A percentile compares a stretch with the other conserved stretches of the same genome.
phyloP scores from a whole-genome alignment of 2,113 vertebrate genomes.

The Tonatia bakeri region DNA sequence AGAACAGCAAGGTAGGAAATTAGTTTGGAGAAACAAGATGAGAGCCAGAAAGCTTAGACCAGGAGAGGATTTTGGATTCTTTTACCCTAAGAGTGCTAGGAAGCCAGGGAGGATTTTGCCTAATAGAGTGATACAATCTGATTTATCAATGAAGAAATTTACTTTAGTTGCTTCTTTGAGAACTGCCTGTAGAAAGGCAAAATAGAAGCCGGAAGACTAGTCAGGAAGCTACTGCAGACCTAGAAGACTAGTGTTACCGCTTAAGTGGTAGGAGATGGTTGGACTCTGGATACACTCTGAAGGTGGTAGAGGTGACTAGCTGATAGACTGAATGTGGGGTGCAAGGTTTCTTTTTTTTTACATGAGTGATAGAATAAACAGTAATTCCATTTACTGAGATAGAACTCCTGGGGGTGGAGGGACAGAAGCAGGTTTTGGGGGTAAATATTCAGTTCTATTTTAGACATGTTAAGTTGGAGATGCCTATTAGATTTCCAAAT shows the following conservation, averaged over 20 bases:
- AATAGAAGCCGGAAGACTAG: constrained; percentile 25
- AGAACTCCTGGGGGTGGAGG: not conserved
- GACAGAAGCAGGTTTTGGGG: not conserved
- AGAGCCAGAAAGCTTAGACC: not conserved
- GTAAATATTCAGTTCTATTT: not conserved
- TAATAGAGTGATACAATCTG: not conserved
- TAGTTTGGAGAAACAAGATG: not conserved
- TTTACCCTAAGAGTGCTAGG: not conserved
- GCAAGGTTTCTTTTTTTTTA: not conserved
- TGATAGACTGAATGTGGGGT: not conserved
- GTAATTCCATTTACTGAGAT: not conserved
- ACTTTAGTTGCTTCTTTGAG: not conserved
- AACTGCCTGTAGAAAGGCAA: not conserved
- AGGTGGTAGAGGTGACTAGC: not conserved
- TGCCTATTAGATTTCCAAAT: constrained; percentile 24
- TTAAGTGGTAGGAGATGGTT: not conserved
- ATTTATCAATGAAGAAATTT: constrained; percentile 32
- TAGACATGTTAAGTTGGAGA: not conserved
- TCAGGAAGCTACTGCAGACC: not conserved
- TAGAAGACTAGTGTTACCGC: not conserved
- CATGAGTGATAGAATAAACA: not conserved
- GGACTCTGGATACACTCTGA: not conserved
- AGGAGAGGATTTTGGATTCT: not conserved
- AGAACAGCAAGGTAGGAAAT: not conserved
- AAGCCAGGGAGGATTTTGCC: not conserved